Conservation (phyloP, 2,113 vertebrate genomes). For the Rutilus rutilus region DNA sequence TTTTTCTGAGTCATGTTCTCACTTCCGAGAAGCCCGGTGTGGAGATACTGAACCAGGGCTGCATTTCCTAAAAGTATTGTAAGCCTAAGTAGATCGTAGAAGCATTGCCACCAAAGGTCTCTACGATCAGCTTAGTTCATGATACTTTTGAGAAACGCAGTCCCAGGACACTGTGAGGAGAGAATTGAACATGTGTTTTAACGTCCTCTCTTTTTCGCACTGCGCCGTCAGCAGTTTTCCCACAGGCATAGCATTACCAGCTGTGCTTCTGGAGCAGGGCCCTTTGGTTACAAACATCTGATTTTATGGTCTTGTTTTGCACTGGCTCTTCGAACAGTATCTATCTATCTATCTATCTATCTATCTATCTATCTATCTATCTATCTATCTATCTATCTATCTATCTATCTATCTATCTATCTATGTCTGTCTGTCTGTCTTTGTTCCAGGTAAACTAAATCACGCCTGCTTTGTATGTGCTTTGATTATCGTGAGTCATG, state of each 20-base stretch:
- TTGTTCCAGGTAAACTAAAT: slow-evolving; percentile 46
- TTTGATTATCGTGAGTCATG: background rate
- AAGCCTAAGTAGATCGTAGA: too few relatives aligned
- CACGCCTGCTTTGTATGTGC: slow-evolving; percentile 45
- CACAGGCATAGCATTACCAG: slow-evolving; percentile 60
- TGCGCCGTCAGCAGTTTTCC: slow-evolving; percentile 52
- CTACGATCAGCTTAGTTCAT: too few relatives aligned
- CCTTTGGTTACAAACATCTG: slow-evolving; percentile 59
- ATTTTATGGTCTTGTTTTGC: slow-evolving; percentile 48
- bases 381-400: too few relatives aligned
- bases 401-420: background rate
- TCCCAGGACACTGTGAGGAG: background rate
- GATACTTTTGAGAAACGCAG: too few relatives aligned
- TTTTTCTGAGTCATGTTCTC: background rate
- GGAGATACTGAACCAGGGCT: background rate
- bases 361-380: too few relatives aligned
- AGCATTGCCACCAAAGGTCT: too few relatives aligned
- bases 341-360: too few relatives aligned
- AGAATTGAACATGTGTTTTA: slow-evolving; percentile 24
- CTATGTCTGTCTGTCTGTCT: background rate
- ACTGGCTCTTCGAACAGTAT: background rate
- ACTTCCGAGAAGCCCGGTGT: background rate
- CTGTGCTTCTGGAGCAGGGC: slow-evolving; percentile 59
- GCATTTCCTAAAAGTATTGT: too few relatives aligned
- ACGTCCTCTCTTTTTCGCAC: background rate